These are phyloP conservation scores for Agrotis ipsilon DNA, from an alignment of 2,888 invertebrate genomes.

Conservation along the genomic window DNA sequence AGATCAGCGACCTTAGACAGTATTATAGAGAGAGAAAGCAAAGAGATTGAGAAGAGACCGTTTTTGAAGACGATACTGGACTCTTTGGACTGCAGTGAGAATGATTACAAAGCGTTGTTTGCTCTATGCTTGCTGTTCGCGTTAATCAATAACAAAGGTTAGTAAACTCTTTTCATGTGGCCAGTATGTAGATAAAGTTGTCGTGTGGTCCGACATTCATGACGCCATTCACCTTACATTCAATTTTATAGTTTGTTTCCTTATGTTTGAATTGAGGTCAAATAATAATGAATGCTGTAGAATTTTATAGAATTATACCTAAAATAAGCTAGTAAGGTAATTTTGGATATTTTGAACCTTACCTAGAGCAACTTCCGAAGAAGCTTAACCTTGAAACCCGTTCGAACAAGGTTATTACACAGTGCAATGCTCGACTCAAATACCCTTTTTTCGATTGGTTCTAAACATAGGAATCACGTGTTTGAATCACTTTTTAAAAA, in stretches of 20 bases:
- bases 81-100: slow-evolving; percentile 96
- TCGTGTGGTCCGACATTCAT: slow-evolving; percentile 22
- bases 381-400: slow-evolving; percentile 15
- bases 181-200: slow-evolving; percentile 28
- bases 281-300: slow-evolving; percentile 29
- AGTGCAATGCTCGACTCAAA: slow-evolving; percentile 27
- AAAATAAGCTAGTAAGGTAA: slow-evolving; percentile 9
- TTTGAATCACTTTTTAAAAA: neutral
- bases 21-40: slow-evolving; percentile 81
- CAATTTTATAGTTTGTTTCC: slow-evolving; percentile 22
- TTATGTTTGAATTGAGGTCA: slow-evolving; percentile 30
- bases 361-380: slow-evolving; percentile 24
- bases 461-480: neutral
- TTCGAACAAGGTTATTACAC: slow-evolving; percentile 31
- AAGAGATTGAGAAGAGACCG: slow-evolving; percentile 92
- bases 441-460: slow-evolving; percentile 4
- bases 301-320: slow-evolving; percentile 8
- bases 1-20: slow-evolving; percentile 76
- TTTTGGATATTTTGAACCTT: slow-evolving; percentile 18
- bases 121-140: slow-evolving; percentile 98
- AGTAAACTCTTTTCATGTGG: slow-evolving; percentile 65
- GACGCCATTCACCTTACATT: slow-evolving; percentile 47
- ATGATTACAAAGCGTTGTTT: slow-evolving; percentile 98
- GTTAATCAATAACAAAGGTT: slow-evolving; percentile 98
- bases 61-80: slow-evolving; percentile 97